These are phyloP conservation scores for Leistus spinibarbis DNA, from an alignment of 2,888 invertebrate species.

Conservation along the genomic window DNA sequence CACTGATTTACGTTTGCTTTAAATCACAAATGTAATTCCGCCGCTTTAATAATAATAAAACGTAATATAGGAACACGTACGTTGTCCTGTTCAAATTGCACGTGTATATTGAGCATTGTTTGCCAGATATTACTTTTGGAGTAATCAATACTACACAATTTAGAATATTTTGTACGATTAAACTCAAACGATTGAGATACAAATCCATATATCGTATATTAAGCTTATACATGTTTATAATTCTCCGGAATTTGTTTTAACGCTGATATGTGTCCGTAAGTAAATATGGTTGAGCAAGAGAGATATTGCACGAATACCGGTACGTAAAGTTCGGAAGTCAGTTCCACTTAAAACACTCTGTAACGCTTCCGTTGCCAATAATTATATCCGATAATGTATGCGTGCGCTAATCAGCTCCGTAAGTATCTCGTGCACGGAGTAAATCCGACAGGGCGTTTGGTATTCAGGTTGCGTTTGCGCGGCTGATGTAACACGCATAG, in stretches of 20 bases:
- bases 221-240: too few relatives aligned
- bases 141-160: neutral
- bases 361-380: slow-evolving; percentile 9
- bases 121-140: neutral
- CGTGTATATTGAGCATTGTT: too few relatives aligned
- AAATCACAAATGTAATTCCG: slow-evolving; percentile 33
- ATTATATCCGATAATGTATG: slow-evolving; percentile 29
- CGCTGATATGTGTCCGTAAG: neutral
- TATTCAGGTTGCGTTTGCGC: slow-evolving; percentile 5
- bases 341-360: slow-evolving; percentile 17
- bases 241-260: too few relatives aligned
- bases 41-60: slow-evolving; percentile 31
- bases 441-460: slow-evolving; percentile 10
- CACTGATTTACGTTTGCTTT: slow-evolving; percentile 34
- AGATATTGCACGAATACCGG: neutral
- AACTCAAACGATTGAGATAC: too few relatives aligned
- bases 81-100: neutral
- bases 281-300: neutral
- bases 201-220: too few relatives aligned
- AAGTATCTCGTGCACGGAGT: slow-evolving; percentile 11
- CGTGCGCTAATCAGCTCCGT: slow-evolving; percentile 22
- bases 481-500: neutral
- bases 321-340: neutral
- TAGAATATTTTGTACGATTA: neutral
- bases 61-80: neutral